These are phyloP conservation scores for Masticophis lateralis DNA, from an alignment of 2,797 vertebrate species.

Conservation along the genomic window DNA sequence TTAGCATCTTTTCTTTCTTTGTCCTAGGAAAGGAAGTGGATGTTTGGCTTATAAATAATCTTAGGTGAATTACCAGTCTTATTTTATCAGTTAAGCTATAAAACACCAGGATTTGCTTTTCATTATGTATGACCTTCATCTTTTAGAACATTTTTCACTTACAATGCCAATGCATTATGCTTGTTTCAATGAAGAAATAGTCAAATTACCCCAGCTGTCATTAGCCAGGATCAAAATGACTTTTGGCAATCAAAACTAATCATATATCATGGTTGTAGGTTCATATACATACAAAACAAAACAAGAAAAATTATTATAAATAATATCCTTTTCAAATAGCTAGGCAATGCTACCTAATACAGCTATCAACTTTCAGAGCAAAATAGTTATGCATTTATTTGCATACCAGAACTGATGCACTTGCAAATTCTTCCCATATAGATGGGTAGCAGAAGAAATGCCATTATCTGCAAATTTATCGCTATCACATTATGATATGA, in stretches of 20 bases:
- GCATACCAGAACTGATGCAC: background rate
- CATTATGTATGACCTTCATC: background rate
- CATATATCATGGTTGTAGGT: background rate
- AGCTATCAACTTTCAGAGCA: slow-evolving; percentile 12
- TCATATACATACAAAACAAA: slow-evolving; percentile 10
- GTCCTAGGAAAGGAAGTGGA: slow-evolving; percentile 6
- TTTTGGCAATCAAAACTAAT: background rate
- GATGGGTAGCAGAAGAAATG: slow-evolving; percentile 15
- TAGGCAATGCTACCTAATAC: background rate
- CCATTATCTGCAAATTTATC: slow-evolving; percentile 15
- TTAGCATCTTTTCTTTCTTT: background rate
- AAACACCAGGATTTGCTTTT: slow-evolving; percentile 5
- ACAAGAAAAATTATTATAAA: slow-evolving; percentile 21
- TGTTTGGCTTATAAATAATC: background rate
- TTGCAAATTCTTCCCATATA: slow-evolving; percentile 2
- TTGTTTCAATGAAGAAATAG: background rate
- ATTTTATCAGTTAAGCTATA: slow-evolving; percentile 25
- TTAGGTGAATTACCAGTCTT: background rate
- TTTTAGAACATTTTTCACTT: background rate
- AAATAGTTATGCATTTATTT: background rate
- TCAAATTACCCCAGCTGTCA: background rate
- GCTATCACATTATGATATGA: slow-evolving; percentile 9
- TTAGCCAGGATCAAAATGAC: background rate
- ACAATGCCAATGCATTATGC: background rate
- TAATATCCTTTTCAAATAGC: slow-evolving; percentile 22